phyloP scores from a whole-genome alignment of 2,113 vertebrate genomes.

The Strigops habroptila region DNA sequence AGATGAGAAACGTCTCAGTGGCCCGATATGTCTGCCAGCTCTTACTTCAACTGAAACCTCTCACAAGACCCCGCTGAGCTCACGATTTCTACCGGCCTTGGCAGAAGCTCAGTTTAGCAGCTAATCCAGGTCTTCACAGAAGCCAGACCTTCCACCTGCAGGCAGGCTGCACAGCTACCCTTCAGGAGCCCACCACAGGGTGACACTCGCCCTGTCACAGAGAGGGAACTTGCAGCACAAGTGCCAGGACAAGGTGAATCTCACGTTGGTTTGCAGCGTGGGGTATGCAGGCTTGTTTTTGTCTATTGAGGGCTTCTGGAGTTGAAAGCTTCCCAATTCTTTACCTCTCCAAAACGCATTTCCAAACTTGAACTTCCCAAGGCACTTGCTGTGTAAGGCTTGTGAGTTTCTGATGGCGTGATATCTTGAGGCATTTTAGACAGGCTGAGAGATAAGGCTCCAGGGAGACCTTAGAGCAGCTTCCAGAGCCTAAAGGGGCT shows the following conservation, averaged over 20 bases:
- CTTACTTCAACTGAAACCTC: neutral
- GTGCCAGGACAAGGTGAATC: neutral
- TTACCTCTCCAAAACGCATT: neutral
- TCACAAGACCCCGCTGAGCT: neutral
- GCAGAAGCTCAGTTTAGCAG: neutral
- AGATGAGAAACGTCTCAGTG: neutral
- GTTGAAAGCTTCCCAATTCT: neutral
- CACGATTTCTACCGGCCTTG: neutral
- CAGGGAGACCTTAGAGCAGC: neutral
- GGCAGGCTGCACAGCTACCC: neutral
- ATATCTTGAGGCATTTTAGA: neutral
- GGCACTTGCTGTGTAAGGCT: neutral
- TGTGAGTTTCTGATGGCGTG: neutral
- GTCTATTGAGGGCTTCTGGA: neutral
- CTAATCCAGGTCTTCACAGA: neutral
- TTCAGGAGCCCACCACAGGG: neutral
- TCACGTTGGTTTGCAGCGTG: neutral
- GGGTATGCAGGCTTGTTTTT: neutral
- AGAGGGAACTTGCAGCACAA: neutral
- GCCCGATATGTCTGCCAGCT: neutral
- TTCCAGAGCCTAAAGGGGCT: neutral
- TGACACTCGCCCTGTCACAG: fast-evolving
- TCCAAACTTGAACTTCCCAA: neutral
- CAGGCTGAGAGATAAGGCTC: neutral
- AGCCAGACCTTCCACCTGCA: neutral